Base-by-base conservation (phyloP, 2,113 vertebrate genomes). In the Sceloporus tristichus region DNA sequence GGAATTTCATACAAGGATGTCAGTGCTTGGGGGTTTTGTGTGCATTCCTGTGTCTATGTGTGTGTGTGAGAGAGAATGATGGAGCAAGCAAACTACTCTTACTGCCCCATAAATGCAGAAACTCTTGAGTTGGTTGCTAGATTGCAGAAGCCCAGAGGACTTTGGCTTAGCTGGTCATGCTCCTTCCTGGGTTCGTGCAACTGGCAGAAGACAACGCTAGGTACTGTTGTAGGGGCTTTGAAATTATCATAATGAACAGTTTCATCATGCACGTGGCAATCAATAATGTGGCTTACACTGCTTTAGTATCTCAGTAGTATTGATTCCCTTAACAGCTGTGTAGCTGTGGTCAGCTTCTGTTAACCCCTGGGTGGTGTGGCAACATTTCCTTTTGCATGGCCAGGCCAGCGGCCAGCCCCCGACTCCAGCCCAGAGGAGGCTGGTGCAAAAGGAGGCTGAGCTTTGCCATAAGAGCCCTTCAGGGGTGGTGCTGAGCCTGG, bases 251-350 rank as follows among this genome's bases (percentile, higher is more conserved):
- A 98, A 98, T 98, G 98, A 99, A 99, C 98, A 96, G 96, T 98
- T 99, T 98, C 98, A 99, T 98, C 98, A 98, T 98, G 96, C 97
- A 97, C 96, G 97, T 96, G 93, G 95, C 96, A 96, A 98, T 99
- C 98, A 98, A 99, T 99, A 98, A 95, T 96, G 98, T 94, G 97
- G 98, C 98, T 98, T 98, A 97, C 96, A 97, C 97, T 98, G 97
- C 97, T 98, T 98, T 98, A 98, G 98, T 98, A 98, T 99, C 98
- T 99, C 97, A 97, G 97, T 97, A 96, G 94, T 98, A 99, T 99
- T 97, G 98, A 99, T 98, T 98, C 98, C 96, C 96, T 96, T 98
- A 98, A 98, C 97, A 98, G 97, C 97, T 96, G 95, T 97, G 98
- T 14, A 66, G 13, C 98, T 98, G 98, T 93, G 97, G 98, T 97